Evolutionary conservation across 2,888 invertebrate species (phyloP).

Genomic region (Hanleya hanleyi): DNA sequence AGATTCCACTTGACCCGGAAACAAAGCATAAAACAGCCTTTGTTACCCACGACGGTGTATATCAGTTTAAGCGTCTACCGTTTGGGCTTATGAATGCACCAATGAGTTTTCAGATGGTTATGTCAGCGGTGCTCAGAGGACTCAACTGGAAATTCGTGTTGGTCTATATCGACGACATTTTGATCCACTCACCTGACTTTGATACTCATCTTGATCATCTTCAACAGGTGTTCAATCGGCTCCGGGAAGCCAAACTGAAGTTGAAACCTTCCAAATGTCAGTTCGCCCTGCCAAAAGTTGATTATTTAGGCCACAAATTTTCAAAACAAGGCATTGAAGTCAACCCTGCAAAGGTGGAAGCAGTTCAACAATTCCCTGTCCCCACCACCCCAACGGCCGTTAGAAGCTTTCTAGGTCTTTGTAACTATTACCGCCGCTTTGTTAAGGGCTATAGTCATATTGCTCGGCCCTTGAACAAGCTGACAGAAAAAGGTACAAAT

Average conservation of each 20-base stretch:
- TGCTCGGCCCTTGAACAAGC: constrained; percentile 49
- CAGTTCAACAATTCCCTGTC: background rate
- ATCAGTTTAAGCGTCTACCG: background rate
- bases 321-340: background rate
- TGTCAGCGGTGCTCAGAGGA: background rate
- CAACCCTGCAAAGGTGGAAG: background rate
- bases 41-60: background rate
- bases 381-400: background rate
- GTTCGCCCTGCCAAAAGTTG: constrained; percentile 30
- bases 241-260: background rate
- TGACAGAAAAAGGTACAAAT: constrained; percentile 46
- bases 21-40: constrained; percentile 16
- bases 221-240: background rate
- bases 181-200: background rate
- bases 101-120: background rate
- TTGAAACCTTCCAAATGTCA: constrained; percentile 12
- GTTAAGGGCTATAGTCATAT: constrained; percentile 47
- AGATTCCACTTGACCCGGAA: constrained; percentile 1
- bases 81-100: constrained; percentile 1
- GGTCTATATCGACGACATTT: constrained; percentile 23
- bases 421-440: constrained; percentile 67
- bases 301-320: constrained; percentile 16
- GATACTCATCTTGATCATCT: constrained; percentile 13
- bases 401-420: background rate
- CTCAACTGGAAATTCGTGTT: constrained; percentile 5